These are phyloP conservation scores for Amniataba percoides DNA, from an alignment of 2,797 vertebrate genomes.

Conservation along the genomic window DNA sequence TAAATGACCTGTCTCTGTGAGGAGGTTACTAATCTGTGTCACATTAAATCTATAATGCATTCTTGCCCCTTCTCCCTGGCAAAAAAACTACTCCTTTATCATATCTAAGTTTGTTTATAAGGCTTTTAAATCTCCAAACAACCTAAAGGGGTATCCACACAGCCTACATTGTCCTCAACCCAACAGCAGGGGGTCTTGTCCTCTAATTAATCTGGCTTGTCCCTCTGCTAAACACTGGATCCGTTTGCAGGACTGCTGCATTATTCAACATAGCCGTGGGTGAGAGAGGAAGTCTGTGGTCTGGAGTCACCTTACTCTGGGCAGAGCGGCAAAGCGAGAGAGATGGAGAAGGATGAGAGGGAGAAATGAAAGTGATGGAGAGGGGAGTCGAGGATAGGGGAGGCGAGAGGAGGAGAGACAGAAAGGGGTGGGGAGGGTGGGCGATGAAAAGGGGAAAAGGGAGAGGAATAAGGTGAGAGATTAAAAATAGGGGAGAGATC, in stretches of 20 bases:
- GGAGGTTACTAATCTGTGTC: constrained; percentile 48
- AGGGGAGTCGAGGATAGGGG: constrained; percentile 30
- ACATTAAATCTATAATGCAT: constrained; percentile 40
- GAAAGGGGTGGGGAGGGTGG: not conserved
- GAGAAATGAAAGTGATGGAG: constrained; percentile 59
- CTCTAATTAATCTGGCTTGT: constrained; percentile 85
- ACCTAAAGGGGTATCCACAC: constrained; percentile 26
- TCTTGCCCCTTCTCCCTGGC: constrained; percentile 28
- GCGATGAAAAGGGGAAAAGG: constrained; percentile 39
- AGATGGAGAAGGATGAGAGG: constrained; percentile 52
- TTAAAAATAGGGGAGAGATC: constrained; percentile 65
- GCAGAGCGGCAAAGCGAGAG: constrained; percentile 26
- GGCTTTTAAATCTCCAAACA: constrained; percentile 34
- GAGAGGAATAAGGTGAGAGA: constrained; percentile 50
- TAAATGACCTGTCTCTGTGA: constrained; percentile 44
- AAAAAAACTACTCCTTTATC: constrained; percentile 15
- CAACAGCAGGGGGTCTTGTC: constrained; percentile 72
- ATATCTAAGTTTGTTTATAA: constrained; percentile 41
- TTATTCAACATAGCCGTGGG: constrained; percentile 80
- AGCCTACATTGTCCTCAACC: constrained; percentile 39
- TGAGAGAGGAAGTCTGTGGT: constrained; percentile 80
- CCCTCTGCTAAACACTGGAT: constrained; percentile 81
- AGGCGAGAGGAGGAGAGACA: constrained; percentile 14
- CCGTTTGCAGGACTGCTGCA: constrained; percentile 81
- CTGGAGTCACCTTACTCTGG: constrained; percentile 75